These are phyloP conservation scores for Bergia puertoricense DNA, from an alignment of 92 coral and sea anemone genomes.

Conservation along the genomic window DNA sequence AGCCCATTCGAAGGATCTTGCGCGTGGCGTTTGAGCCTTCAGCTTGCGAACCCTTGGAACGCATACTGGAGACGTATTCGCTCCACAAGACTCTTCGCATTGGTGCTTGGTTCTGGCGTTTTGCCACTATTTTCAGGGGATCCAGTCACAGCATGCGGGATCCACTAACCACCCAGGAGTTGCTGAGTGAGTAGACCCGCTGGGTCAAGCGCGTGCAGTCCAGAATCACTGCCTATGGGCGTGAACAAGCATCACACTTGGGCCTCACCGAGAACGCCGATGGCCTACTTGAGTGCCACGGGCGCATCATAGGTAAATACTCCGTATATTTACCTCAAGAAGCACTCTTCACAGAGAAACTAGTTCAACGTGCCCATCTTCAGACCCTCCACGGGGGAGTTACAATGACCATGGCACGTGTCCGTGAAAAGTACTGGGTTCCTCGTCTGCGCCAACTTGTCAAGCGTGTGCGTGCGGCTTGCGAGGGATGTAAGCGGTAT, in stretches of 20 bases:
- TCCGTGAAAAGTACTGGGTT: constrained; percentile 24
- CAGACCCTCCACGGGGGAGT: constrained; percentile 32
- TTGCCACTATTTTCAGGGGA: constrained; percentile 1
- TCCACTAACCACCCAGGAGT: constrained; percentile 8
- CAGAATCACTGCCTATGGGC: neutral
- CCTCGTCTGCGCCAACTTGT: neutral
- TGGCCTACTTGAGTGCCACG: constrained; percentile 27
- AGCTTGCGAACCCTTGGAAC: constrained; percentile 7
- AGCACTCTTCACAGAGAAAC: constrained; percentile 25
- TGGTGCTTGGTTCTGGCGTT: constrained; percentile 27
- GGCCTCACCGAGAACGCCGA: constrained; percentile 9
- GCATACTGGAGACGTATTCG: constrained; percentile 11
- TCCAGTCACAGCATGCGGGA: constrained; percentile 12
- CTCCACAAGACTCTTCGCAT: constrained; percentile 29
- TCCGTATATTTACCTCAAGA: neutral
- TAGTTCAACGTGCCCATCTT: constrained; percentile 25
- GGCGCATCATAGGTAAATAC: constrained; percentile 18
- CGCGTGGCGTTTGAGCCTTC: constrained; percentile 18
- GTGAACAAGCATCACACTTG: constrained; percentile 7
- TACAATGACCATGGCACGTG: constrained; percentile 8
- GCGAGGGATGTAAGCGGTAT: no score
- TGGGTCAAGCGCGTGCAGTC: constrained; percentile 38
- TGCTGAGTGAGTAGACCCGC: neutral
- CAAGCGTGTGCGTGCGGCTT: no score
- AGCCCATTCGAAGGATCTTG: constrained; percentile 29